Base-by-base conservation (phyloP, 2,113 vertebrate species). In the Mungos mungo region DNA sequence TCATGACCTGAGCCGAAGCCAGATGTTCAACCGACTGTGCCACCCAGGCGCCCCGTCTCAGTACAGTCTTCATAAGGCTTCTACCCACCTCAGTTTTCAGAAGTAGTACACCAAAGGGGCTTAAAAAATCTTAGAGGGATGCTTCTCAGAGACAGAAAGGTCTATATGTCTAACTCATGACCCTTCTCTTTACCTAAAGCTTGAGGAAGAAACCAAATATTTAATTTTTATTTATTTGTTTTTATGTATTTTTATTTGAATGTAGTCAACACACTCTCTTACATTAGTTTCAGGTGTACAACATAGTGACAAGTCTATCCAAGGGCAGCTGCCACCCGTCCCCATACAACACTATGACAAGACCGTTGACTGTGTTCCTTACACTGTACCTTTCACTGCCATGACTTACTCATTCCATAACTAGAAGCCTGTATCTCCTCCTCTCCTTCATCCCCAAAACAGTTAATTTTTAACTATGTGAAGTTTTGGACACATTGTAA, bases 141-240 rank as follows among this genome's bases (percentile, higher is more conserved):
- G 35, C 60, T 90, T 65, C 80, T 77, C 50, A 69, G 71, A 93
- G n/a, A 82, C 9, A 29, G 66, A 90, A 81, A 33, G 57, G 29
- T 66, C 76, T 91, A 5, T 57, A 88, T 57, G 68, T 85, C 92
- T 45, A 66, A 83, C n/a, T 93, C 66, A 38, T 71, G 15, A 77
- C 50, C 87, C 69, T 63, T 82, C 68, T 80, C 66, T 50, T 89
- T 88, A 89, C n/a, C 57, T 95, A 27, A 79, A 69, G 65, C 52
- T 85, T 88, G 65, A 82, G n/a, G n/a, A 88, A 94, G n/a, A 95
- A 97, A 97, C 95, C 81, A 97, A 96, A 95, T 93, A 16, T 68
- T 68, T 63, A 63, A 63, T 68, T 68, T 68, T 68, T 68, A 68
- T 68, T 68, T 65, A 12, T 65, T 68, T 65, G 27, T 65, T 65